Conservation (phyloP, 1,140 invertebrate genomes). For the Nasonia vitripennis region DNA sequence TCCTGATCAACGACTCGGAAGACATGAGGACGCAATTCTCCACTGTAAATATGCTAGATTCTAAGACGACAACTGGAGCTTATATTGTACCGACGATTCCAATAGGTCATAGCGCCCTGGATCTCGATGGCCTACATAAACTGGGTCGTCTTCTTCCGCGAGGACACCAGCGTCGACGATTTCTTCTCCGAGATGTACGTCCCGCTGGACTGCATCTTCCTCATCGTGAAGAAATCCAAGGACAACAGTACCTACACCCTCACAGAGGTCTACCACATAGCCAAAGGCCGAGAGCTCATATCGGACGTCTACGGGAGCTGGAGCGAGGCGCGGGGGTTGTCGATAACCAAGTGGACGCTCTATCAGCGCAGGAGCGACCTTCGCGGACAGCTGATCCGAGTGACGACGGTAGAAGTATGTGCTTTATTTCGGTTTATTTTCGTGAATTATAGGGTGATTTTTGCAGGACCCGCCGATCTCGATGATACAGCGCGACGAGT, state of each 20-base stretch:
- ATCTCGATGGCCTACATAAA: constrained; percentile 70
- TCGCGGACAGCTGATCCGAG: constrained; percentile 64
- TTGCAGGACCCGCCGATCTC: constrained; percentile 70
- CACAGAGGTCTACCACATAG: constrained; percentile 67
- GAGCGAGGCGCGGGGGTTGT: constrained; percentile 57
- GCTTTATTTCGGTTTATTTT: neutral
- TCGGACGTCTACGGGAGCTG: constrained; percentile 61
- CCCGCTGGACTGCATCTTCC: constrained; percentile 67
- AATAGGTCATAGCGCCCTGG: constrained; percentile 63
- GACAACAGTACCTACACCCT: constrained; percentile 57
- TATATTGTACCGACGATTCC: too few relatives aligned
- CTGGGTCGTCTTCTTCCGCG: constrained; percentile 66
- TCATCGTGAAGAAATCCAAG: constrained; percentile 56
- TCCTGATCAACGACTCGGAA: constrained; percentile 68
- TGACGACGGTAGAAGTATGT: constrained; percentile 66
- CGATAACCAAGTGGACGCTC: constrained; percentile 57
- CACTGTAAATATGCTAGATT: constrained; percentile 59
- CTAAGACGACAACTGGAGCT: too few relatives aligned
- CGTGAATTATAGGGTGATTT: neutral
- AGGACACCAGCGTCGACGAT: constrained; percentile 58
- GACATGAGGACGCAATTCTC: constrained; percentile 62
- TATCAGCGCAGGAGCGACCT: constrained; percentile 69
- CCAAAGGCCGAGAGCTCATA: constrained; percentile 58
- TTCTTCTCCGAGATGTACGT: constrained; percentile 64
- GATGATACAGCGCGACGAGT: constrained; percentile 56